Evolutionary conservation across 1,140 invertebrate genomes (phyloP).

Genomic region (Diorhabda elongata): DNA sequence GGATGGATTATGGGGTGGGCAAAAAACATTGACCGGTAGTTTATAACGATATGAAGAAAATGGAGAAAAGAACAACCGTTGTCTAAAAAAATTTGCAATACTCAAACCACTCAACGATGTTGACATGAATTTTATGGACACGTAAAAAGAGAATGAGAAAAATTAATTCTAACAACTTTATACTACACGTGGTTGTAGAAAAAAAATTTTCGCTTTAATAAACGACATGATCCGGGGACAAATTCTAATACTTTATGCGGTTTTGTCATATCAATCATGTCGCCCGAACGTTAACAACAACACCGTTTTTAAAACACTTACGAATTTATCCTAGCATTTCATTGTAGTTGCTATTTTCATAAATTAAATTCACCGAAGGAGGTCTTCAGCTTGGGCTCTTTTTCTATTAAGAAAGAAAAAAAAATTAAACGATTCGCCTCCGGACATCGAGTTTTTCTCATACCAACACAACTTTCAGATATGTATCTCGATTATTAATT

Average conservation of each 20-base stretch:
- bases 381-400: slow-evolving; percentile 1
- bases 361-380: slow-evolving; percentile 11
- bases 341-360: slow-evolving; percentile 6
- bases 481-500: slow-evolving; percentile 30
- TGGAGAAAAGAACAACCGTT: no score
- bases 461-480: slow-evolving; percentile 20
- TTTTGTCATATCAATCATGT: neutral
- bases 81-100: no score
- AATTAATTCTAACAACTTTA: no score
- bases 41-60: no score
- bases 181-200: neutral
- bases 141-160: no score
- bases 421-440: slow-evolving; percentile 5
- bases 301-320: neutral
- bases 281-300: neutral
- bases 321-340: neutral
- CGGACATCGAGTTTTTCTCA: slow-evolving; percentile 9
- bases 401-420: neutral
- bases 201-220: slow-evolving; percentile 9
- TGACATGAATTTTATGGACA: no score
- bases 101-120: no score
- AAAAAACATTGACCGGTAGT: no score
- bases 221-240: neutral
- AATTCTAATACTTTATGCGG: neutral
- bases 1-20: no score